These are phyloP conservation scores for Nebria ingens DNA, from an alignment of 1,140 invertebrate species.

Conservation along the genomic window DNA sequence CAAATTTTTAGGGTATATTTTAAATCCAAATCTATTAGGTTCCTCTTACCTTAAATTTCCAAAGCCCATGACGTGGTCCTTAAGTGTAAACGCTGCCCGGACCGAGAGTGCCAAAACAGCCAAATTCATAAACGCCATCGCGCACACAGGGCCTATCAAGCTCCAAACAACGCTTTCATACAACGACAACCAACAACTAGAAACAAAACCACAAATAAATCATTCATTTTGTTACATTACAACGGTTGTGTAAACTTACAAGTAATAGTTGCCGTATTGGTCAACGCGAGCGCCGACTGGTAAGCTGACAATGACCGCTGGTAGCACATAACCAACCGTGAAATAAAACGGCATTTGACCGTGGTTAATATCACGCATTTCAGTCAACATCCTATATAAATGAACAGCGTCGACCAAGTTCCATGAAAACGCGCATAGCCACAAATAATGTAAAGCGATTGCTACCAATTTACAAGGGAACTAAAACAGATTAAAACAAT, in stretches of 20 bases:
- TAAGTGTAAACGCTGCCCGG: conserved; percentile 80
- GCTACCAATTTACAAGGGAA: conserved; percentile 84
- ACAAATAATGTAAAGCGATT: conserved; percentile 87
- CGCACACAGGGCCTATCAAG: conserved; percentile 73
- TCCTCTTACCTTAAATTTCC: conserved; percentile 67
- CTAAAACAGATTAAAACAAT: conserved; percentile 29
- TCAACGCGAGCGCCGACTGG: conserved; percentile 88
- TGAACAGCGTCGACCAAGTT: conserved; percentile 85
- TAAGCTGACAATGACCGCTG: conserved; percentile 82
- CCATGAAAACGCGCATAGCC: conserved; percentile 84
- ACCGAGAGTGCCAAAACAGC: conserved; percentile 74
- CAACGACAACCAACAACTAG: conserved; percentile 87
- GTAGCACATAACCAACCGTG: conserved; percentile 88
- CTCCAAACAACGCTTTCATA: conserved; percentile 88
- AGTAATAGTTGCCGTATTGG: conserved; percentile 87
- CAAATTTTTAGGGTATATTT: not conserved
- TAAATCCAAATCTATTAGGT: conserved; percentile 5
- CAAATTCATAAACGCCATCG: conserved; percentile 66
- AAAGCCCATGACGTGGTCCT: conserved; percentile 82
- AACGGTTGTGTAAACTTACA: conserved; percentile 78
- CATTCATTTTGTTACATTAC: conserved; percentile 12
- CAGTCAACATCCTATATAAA: conserved; percentile 87
- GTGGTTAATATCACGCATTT: conserved; percentile 93
- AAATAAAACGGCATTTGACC: conserved; percentile 91
- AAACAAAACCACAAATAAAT: conserved; percentile 21